Evolutionary conservation across 2,113 vertebrate species (phyloP).

Genomic region (Sclerurus mexicanus): DNA sequence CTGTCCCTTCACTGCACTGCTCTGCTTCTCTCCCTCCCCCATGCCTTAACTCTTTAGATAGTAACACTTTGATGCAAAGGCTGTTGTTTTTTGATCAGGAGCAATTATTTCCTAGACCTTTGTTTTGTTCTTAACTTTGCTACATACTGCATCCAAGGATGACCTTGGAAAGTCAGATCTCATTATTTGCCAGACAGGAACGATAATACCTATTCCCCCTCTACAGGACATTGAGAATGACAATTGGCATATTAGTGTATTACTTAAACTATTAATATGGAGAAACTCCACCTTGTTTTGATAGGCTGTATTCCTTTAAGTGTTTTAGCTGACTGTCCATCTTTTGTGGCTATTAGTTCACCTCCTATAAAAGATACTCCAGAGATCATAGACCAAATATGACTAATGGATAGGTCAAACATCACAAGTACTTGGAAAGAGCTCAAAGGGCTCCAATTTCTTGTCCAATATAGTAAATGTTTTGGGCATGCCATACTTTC

Average conservation of each 20-base stretch:
- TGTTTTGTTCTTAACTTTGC: background rate
- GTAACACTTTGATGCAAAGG: background rate
- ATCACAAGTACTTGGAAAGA: slow-evolving; percentile 27
- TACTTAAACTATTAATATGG: background rate
- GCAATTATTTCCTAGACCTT: background rate
- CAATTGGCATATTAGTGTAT: background rate
- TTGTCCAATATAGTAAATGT: background rate
- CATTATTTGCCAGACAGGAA: background rate
- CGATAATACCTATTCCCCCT: background rate
- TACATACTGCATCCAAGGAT: rapidly evolving
- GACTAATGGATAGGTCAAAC: slow-evolving; percentile 35
- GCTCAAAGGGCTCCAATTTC: background rate
- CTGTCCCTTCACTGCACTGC: background rate
- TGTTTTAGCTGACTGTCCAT: background rate
- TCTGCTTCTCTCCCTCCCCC: background rate
- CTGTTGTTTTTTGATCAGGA: background rate
- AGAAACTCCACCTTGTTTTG: background rate
- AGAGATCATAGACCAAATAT: background rate
- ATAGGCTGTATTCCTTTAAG: background rate
- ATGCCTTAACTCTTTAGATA: background rate
- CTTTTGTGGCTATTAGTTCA: background rate
- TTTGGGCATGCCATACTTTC: slow-evolving; percentile 27
- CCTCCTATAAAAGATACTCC: background rate
- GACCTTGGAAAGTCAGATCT: background rate
- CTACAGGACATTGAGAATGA: background rate